A percentile compares a stretch with the other conserved stretches of the same genome.
Conservation (phyloP, 1,140 invertebrate species). For the Panagrolaimus sp. region DNA sequence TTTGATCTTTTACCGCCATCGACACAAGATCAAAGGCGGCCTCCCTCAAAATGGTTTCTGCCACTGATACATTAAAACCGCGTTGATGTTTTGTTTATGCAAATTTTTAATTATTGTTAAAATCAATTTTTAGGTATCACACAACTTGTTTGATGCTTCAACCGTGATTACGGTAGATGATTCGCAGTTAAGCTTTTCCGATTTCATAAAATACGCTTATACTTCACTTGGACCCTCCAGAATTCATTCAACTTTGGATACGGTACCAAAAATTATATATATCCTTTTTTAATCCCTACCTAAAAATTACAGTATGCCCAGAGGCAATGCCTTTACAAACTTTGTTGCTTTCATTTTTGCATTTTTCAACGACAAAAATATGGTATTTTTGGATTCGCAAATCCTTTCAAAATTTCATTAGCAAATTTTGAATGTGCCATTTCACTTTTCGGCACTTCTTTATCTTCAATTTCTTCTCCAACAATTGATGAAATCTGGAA, state of each 20-base stretch:
- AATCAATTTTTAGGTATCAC: slow-evolving; percentile 4
- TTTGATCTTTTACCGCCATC: too few relatives aligned
- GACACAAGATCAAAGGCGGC: too few relatives aligned
- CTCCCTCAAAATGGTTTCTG: too few relatives aligned
- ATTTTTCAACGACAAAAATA: slow-evolving; percentile 36
- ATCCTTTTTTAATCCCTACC: background rate
- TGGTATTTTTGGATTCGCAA: slow-evolving; percentile 38
- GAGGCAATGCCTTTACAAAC: slow-evolving; percentile 30
- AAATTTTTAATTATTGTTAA: too few relatives aligned
- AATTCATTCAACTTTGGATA: slow-evolving; percentile 4
- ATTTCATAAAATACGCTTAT: slow-evolving; percentile 38
- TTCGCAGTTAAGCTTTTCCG: slow-evolving; percentile 29
- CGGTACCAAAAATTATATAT: slow-evolving; percentile 30
- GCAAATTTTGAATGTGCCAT: slow-evolving; percentile 33
- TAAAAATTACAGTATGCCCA: slow-evolving; percentile 26
- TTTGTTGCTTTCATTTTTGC: slow-evolving; percentile 39
- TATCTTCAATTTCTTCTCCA: background rate
- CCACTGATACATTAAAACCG: too few relatives aligned
- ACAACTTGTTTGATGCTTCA: slow-evolving; percentile 27
- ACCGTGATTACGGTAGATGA: slow-evolving; percentile 40
- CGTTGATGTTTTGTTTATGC: too few relatives aligned
- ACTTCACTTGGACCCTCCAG: slow-evolving; percentile 4
- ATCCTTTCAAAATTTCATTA: slow-evolving; percentile 23
- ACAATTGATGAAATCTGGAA: slow-evolving; percentile 24
- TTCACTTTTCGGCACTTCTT: slow-evolving; percentile 34